Percentiles rank a stretch among this genome's conserved stretches.
Evolutionary conservation across 2,888 invertebrate genomes (phyloP).

Genomic region (Pilophorus perplexus): DNA sequence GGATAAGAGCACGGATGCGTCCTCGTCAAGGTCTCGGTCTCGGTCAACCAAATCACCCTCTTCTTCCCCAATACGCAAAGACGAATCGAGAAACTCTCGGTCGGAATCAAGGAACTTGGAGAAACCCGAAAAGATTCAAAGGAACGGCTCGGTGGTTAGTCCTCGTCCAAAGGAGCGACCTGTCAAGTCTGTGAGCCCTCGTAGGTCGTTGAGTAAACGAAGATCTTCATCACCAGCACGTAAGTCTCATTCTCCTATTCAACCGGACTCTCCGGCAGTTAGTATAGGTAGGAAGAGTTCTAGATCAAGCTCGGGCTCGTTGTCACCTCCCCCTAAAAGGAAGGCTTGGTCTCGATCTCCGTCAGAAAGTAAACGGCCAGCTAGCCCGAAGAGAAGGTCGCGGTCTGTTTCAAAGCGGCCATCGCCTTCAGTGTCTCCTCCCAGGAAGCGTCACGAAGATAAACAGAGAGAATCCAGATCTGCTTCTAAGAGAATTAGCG

Average conservation of each 20-base stretch:
- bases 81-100: background rate
- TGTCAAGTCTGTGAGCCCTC: background rate
- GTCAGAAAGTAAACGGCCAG: background rate
- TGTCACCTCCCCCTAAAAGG: background rate
- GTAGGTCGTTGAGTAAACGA: background rate
- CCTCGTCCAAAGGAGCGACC: background rate
- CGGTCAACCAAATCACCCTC: background rate
- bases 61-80: background rate
- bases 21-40: constrained; percentile 14
- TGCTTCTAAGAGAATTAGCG: too few relatives aligned
- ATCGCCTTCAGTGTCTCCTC: constrained; percentile 3
- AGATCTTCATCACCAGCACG: background rate
- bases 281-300: background rate
- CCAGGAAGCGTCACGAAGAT: too few relatives aligned
- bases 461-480: background rate
- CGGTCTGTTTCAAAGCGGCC: background rate
- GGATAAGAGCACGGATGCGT: constrained; percentile 10
- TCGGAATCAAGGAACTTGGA: constrained; percentile 1
- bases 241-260: background rate
- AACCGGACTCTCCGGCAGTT: background rate
- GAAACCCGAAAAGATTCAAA: background rate
- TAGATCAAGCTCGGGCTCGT: constrained; percentile 14
- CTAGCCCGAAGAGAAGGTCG: background rate
- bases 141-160: background rate
- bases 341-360: too few relatives aligned